A percentile compares a stretch with the other conserved stretches of the same genome.
phyloP scores from a whole-genome alignment of 2,888 invertebrate species.

The Papilio protenor region DNA sequence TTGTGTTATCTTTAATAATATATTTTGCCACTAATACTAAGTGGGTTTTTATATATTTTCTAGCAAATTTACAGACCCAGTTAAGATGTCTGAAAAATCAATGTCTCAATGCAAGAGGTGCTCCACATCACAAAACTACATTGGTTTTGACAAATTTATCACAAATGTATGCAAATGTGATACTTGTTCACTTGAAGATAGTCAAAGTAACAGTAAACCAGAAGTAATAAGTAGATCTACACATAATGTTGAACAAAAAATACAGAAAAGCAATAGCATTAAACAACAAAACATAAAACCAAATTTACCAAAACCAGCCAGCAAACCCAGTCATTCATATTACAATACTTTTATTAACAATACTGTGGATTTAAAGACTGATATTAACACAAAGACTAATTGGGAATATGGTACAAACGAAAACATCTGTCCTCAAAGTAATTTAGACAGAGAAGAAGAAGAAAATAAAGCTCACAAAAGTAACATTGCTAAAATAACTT shows the following conservation, averaged over 20 bases:
- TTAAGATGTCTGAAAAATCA: conserved; percentile 59
- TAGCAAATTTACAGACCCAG: conserved; percentile 64
- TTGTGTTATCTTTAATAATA: not conserved
- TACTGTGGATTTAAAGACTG: conserved; percentile 15
- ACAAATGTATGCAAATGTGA: conserved; percentile 65
- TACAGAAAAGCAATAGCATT: conserved; percentile 57
- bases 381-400: conserved; percentile 18
- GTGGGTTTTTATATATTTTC: conserved; percentile 47
- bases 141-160: conserved; percentile 51
- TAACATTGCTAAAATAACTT: conserved; percentile 73
- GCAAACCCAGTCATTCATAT: conserved; percentile 12
- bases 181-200: conserved; percentile 49
- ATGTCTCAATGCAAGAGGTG: conserved; percentile 61
- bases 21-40: not conserved
- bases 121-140: conserved; percentile 5
- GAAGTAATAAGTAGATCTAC: conserved; percentile 45
- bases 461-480: conserved; percentile 70
- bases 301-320: conserved; percentile 56
- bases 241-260: conserved; percentile 50
- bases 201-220: conserved; percentile 38
- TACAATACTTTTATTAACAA: conserved; percentile 38
- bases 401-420: conserved; percentile 44
- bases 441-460: conserved; percentile 60
- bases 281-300: conserved; percentile 58
- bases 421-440: conserved; percentile 38